Base-by-base conservation (phyloP, 2,797 vertebrate genomes). In the Spea hammondii region DNA sequence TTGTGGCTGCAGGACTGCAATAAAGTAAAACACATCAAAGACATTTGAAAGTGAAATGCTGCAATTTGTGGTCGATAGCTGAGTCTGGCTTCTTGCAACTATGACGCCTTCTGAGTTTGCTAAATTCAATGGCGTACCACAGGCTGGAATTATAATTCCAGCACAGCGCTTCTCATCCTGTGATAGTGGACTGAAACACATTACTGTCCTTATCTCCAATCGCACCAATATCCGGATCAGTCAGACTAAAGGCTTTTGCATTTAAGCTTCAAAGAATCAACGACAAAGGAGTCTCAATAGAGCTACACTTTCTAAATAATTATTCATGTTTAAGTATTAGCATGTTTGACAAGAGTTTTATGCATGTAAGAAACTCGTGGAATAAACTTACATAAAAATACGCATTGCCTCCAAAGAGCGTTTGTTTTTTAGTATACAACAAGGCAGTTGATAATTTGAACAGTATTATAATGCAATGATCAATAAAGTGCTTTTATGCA, bases 11-110 rank as follows among this genome's bases (percentile, higher is more conserved):
- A 5, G 48, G 46, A 48, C 68, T 44, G 77, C 44, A 17, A 68
- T 60, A 64, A 65, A 57, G 54, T 77, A 64, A 74, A 67, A 73
- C 44, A 73, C 74, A 81, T 73, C 44, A 82, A 77, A 82, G 79
- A 59, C 75, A 51, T 82, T 49, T 78, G 75, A 74, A 82, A 74
- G 80, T 70, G 70, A 82, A 77, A 77, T 47, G 65, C 75, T 70
- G 49, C 65, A 62, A 45, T 60, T 32, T 76, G 53, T 59, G 79
- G 79, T 82, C 75, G 80, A 82, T 82, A 78, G 44, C 65, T 77
- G 48, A 54, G 74, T 81, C 79, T 77, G 65, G 14, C 70, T 82
- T 65, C 75, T 77, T 49, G 69, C 32, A 69, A 74, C 75, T 65
- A 74, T 74, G 70, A 77, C 50, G 70, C 80, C 65, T 74, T 62